A percentile compares a stretch with the other conserved stretches of the same genome.
Conservation (phyloP, 2,113 vertebrate species). For the Heterotilapia buettikoferi region DNA sequence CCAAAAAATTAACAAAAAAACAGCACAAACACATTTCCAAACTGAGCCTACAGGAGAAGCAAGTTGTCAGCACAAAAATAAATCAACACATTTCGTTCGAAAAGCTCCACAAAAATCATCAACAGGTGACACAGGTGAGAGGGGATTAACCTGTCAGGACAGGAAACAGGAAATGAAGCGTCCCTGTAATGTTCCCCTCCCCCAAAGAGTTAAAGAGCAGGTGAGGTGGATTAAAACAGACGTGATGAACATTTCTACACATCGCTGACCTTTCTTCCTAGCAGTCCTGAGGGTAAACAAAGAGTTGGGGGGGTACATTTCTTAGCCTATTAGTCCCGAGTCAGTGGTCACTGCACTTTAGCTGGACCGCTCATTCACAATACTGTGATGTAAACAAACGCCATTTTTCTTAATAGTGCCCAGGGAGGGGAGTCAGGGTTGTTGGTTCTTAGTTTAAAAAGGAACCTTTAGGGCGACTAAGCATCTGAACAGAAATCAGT, state of each 20-base stretch:
- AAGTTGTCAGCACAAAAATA: slow-evolving; percentile 60
- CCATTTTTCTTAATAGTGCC: neutral
- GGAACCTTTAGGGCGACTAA: neutral
- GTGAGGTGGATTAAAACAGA: neutral
- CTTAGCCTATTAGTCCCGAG: slow-evolving; percentile 82
- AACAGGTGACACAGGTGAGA: slow-evolving; percentile 39
- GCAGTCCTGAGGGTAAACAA: neutral
- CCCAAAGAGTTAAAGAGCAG: neutral
- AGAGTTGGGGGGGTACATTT: slow-evolving; percentile 49
- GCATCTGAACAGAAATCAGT: neutral
- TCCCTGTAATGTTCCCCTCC: slow-evolving; percentile 12
- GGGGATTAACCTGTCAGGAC: slow-evolving; percentile 31
- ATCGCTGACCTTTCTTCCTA: neutral
- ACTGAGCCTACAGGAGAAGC: slow-evolving; percentile 70
- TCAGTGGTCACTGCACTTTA: slow-evolving; percentile 57
- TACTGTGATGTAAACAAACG: slow-evolving; percentile 23
- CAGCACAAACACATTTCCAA: slow-evolving; percentile 40
- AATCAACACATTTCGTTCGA: slow-evolving; percentile 47
- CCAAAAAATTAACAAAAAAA: slow-evolving; percentile 47
- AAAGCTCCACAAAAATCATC: neutral
- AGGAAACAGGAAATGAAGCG: slow-evolving; percentile 47
- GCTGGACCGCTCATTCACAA: slow-evolving; percentile 1
- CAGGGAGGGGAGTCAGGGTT: neutral
- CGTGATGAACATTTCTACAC: neutral
- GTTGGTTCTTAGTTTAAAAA: neutral